Evolutionary conservation across 2,113 vertebrate species (phyloP).

Genomic region (Empidonax traillii): DNA sequence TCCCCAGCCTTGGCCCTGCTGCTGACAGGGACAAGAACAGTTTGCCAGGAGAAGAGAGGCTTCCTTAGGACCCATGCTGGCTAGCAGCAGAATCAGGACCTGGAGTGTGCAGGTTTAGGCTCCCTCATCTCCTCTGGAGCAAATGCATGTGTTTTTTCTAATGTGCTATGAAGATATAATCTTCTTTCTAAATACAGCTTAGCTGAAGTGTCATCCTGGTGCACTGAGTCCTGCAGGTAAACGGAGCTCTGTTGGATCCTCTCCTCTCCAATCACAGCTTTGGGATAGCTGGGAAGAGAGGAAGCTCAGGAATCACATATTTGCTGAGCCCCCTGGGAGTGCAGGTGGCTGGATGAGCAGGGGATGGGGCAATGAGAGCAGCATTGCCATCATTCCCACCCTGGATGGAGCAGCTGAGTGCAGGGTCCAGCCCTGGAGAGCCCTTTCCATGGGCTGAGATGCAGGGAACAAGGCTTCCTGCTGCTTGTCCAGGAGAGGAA

Average conservation of each 20-base stretch:
- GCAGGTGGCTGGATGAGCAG: neutral
- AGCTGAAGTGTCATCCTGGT: neutral
- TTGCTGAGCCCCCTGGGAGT: neutral
- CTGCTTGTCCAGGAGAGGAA: neutral
- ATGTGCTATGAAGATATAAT: neutral
- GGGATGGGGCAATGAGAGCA: neutral
- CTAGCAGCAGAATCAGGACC: neutral
- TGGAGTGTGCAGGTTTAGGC: neutral
- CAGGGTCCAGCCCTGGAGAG: neutral
- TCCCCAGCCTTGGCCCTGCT: neutral
- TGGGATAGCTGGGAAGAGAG: neutral
- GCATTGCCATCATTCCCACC: neutral
- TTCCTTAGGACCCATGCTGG: neutral
- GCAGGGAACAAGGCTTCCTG: neutral
- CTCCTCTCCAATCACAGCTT: neutral
- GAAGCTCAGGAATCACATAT: neutral
- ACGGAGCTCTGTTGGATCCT: neutral
- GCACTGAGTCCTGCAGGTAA: neutral
- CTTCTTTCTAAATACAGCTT: neutral
- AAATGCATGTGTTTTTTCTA: rapidly evolving
- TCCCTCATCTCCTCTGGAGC: neutral
- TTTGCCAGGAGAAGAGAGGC: neutral
- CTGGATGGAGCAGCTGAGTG: neutral
- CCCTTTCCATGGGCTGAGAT: rapidly evolving
- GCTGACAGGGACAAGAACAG: neutral